Evolutionary conservation across 1,140 invertebrate genomes (phyloP), one percentile per base, ranked within the genome.

Genomic region (Hetaerina americana): DNA sequence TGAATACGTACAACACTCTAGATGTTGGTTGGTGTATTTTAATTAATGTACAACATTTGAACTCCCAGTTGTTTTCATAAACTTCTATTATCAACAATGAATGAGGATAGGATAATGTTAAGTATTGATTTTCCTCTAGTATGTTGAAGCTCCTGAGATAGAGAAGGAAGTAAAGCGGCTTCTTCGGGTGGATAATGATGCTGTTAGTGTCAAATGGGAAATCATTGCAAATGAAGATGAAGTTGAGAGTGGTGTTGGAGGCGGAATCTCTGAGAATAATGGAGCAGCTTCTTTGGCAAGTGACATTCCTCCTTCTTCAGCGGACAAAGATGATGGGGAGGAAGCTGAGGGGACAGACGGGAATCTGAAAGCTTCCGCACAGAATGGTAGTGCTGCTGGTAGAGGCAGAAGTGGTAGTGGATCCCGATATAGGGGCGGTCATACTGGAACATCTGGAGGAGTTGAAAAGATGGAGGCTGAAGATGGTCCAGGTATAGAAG

Each of bases 141-240:
- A 94, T 82, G 91, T 96, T 0, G 97, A 99, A 82, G 94, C 95
- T 67, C 95, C 95, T 0, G 96, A 98, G 84, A 96, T 98, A 76
- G 97, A 99, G 79, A 98, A 98, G 81, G 96, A 98, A 85, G 90
- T 93, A 18, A 97, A 97, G 80, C 83, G 95, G 71, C 82, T 99
- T 24, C 85, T 99, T 15, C 85, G 94, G 76, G 89, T 89, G n/a
- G 96, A 97, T 77, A 85, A 85, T 73, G 87, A 89, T 77, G 88
- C 88, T 68, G 84, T 86, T 3, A 84, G 84, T 77, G 92, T 97
- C 0, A 91, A 91, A 71, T 98, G 92, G 89, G 95, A 98, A 80
- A 89, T 98, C 0, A 90, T 97, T 29, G 92, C 90, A 75, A 94
- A 97, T 79, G 94, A 97, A 78, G 91, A 93, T 76, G 92, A 93